Evolutionary conservation across 1,140 invertebrate genomes (phyloP).

Genomic region (Eulimnadia texana): DNA sequence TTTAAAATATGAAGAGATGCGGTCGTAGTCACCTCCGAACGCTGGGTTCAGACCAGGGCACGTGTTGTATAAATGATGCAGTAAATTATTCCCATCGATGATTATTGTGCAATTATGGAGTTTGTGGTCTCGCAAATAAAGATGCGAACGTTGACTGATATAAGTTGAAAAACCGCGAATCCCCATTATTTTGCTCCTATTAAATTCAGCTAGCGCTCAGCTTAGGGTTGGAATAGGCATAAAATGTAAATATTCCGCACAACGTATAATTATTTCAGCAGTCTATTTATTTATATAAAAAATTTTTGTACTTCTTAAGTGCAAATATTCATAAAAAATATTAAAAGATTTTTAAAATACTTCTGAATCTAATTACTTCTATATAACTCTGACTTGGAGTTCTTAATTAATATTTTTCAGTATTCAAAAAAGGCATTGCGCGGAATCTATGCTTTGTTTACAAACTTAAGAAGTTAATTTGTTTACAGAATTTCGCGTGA

Average conservation of each 20-base stretch:
- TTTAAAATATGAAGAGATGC: conserved; percentile 42
- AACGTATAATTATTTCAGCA: neutral
- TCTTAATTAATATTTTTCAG: too few species aligned
- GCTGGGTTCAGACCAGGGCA: conserved; percentile 44
- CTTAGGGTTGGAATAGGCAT: neutral
- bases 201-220: too few species aligned
- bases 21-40: conserved; percentile 78
- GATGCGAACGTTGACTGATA: conserved; percentile 47
- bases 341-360: too few species aligned
- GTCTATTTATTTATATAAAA: neutral
- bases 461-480: too few species aligned
- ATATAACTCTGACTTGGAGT: neutral
- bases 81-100: conserved; percentile 67
- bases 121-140: conserved; percentile 43
- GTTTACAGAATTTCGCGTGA: too few species aligned
- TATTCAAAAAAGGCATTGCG: too few species aligned
- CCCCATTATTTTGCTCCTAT: conserved; percentile 43
- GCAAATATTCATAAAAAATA: neutral
- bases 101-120: conserved; percentile 55
- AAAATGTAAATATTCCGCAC: neutral
- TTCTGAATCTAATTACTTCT: neutral
- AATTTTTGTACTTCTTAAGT: neutral
- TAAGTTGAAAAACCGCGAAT: conserved; percentile 65
- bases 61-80: conserved; percentile 51
- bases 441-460: too few species aligned